Evolutionary conservation across 2,113 vertebrate genomes (phyloP), one percentile per base, ranked within the genome.

Genomic region (Oryzias woworae): DNA sequence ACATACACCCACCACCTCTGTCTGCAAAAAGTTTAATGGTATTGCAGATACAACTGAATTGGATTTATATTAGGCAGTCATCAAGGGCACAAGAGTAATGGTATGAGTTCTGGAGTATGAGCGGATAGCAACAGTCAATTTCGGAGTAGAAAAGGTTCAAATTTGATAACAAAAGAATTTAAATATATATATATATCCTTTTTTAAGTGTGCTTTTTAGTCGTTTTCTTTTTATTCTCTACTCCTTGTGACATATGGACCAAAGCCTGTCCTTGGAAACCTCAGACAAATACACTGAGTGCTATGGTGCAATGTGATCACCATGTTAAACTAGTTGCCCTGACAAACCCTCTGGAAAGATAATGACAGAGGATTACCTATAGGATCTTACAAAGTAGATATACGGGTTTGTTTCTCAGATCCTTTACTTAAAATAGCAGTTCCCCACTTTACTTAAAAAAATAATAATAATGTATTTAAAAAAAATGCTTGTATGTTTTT

Each of bases 1-100:
- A 71, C 77, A 87, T 79, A 80, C 69, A 20, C 77, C 81, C 75
- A 84, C 83, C 46, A 56, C 53, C 47, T 60, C 72, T 63, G 54
- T 69, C 58, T 74, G 72, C 60, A 62, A 53, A 70, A 58, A 65
- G 54, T 77, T 59, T 73, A 82, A 84, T 80, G 58, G 66, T 41
- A 47, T 28, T 58, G 12, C 67, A 63, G 49, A 65, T 53, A 53
- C 53, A 61, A 57, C 15, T 56, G 20, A 69, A 69, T 53, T 48
- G 24, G 47, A 44, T 41, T 43, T 60, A 67, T 16, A 42, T 24
- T 14, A 24, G 44, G 18, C n/a, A 66, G 57, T 42, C 59, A 55
- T 4, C 55, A n/a, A 60, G 44, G 8, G 10, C 36, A 45, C n/a
- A 47, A 56, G 42, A 49, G 22, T 15, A 15, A 23, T 22, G 17